These are phyloP conservation scores for Lycopodina hypogea DNA, from an alignment of 37 sponge, comb jelly and placozoan species.

Conservation along the genomic window DNA sequence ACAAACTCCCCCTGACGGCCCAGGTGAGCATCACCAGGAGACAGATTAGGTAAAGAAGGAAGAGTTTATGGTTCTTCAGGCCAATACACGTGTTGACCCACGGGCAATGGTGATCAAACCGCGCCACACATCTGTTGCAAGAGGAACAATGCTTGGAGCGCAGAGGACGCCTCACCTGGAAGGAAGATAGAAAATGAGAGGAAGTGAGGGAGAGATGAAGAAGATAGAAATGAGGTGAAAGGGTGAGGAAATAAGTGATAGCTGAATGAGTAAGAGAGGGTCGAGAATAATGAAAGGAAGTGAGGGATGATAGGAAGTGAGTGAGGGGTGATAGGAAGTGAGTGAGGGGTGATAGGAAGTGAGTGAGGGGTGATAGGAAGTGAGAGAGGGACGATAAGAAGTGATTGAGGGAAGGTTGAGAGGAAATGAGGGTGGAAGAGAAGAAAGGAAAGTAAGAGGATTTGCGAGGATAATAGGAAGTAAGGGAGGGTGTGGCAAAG, in stretches of 20 bases:
- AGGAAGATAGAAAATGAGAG: not conserved
- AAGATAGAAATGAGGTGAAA: not conserved
- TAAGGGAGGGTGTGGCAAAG: no score
- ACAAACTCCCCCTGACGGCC: conserved; percentile 40
- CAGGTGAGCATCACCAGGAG: conserved; percentile 60
- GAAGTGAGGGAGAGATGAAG: no score
- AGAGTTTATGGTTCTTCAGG: conserved; percentile 56
- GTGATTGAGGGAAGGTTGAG: no score
- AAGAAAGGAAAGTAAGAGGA: no score
- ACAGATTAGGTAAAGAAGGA: conserved; percentile 58
- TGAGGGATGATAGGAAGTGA: no score
- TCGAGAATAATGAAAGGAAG: not conserved
- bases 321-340: no score
- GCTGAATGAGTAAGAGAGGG: no score
- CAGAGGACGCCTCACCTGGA: conserved; percentile 76
- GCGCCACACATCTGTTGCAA: conserved; percentile 89
- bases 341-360: no score
- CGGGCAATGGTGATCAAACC: conserved; percentile 96
- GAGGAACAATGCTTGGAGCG: conserved; percentile 94
- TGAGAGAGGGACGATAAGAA: no score
- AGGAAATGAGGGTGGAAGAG: no score
- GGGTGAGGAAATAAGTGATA: not conserved
- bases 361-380: no score
- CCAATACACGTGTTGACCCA: conserved; percentile 94
- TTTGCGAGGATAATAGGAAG: no score